Conservation (phyloP, 2,888 invertebrate species). For the Plusia festucae region DNA sequence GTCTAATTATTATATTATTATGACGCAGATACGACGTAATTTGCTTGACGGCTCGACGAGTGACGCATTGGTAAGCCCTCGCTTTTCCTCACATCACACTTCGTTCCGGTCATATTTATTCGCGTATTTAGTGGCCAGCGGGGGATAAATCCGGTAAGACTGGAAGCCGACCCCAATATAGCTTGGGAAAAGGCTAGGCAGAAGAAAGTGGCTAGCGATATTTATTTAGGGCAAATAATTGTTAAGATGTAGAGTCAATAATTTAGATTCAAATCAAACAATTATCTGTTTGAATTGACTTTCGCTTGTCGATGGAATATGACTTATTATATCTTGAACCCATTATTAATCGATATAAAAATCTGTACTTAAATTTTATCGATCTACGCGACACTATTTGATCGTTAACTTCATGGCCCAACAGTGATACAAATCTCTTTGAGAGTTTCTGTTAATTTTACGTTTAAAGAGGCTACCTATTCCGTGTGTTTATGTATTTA, state of each 20-base stretch:
- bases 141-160: no score
- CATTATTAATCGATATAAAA: no score
- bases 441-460: constrained; percentile 46
- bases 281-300: background rate
- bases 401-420: constrained; percentile 13
- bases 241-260: background rate
- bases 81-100: background rate
- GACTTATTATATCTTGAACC: no score
- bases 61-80: background rate
- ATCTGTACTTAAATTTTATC: no score
- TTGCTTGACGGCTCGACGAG: constrained; percentile 1
- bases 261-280: background rate
- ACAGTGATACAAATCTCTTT: constrained; percentile 43
- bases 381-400: background rate
- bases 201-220: no score
- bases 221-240: background rate
- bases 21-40: background rate
- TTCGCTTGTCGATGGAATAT: no score
- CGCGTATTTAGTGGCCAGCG: background rate
- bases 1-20: background rate
- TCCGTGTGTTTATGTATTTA: background rate
- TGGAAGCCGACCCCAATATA: no score
- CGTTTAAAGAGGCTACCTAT: constrained; percentile 21
- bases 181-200: no score
- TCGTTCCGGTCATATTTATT: background rate